A percentile compares a stretch with the other conserved stretches of the same genome.
These are phyloP conservation scores for Vidua chalybeata DNA, from an alignment of 2,113 vertebrate species.

Conservation along the genomic window DNA sequence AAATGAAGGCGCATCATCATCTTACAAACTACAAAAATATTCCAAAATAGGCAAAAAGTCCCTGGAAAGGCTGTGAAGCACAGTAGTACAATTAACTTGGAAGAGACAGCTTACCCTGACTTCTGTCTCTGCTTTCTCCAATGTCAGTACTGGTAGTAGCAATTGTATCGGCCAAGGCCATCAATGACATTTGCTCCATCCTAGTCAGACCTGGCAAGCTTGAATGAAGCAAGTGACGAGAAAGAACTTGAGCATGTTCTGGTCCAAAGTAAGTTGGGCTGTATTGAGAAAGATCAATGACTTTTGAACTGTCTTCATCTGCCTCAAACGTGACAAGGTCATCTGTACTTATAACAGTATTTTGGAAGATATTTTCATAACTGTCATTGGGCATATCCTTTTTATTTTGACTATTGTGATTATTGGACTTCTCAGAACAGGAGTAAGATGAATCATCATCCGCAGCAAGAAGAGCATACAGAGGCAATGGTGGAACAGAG, in stretches of 20 bases:
- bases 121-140: constrained; percentile 88
- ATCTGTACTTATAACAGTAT: constrained; percentile 51
- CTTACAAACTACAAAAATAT: not conserved
- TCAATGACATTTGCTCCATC: constrained; percentile 97
- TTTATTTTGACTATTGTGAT: constrained; percentile 76
- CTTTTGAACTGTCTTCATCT: constrained; percentile 79
- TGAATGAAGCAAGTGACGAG: constrained; percentile 91
- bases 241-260: constrained; percentile 93
- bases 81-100: not conserved
- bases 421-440: constrained; percentile 79
- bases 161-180: constrained; percentile 95
- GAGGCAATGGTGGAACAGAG: constrained; percentile 91
- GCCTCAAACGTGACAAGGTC: constrained; percentile 78
- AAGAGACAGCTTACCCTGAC: constrained; percentile 78
- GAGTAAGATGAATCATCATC: constrained; percentile 83
- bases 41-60: not conserved
- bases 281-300: constrained; percentile 94
- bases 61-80: not conserved
- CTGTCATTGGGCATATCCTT: constrained; percentile 76
- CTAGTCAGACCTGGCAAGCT: constrained; percentile 93
- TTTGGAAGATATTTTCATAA: constrained; percentile 93
- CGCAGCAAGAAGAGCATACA: constrained; percentile 91
- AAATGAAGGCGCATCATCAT: not conserved
- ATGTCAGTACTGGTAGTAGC: constrained; percentile 95
- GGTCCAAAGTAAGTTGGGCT: constrained; percentile 92